Conservation (phyloP, 1,140 invertebrate species). For the Megathymus violae region DNA sequence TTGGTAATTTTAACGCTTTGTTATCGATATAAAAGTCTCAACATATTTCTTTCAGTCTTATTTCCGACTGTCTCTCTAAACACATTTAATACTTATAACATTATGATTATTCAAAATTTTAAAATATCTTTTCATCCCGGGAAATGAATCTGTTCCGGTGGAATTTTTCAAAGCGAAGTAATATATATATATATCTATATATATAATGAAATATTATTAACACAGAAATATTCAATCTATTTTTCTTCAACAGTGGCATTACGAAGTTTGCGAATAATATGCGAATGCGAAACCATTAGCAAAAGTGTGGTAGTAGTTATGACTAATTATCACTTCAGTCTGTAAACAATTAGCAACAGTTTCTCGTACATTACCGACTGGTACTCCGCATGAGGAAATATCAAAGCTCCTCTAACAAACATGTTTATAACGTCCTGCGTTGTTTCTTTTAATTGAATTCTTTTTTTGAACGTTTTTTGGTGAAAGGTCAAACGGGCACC, state of each 20-base stretch:
- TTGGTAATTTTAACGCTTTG: no score
- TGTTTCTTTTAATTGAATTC: background rate
- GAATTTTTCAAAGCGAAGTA: no score
- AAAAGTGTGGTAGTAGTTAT: conserved; percentile 16
- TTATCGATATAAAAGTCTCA: no score
- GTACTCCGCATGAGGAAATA: conserved; percentile 52
- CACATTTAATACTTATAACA: no score
- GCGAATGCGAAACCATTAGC: conserved; percentile 55
- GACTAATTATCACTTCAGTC: conserved; percentile 53
- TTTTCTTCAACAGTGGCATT: background rate
- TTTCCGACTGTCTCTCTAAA: no score
- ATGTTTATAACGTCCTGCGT: background rate
- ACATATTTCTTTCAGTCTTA: no score
- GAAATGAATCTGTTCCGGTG: no score
- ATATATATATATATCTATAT: no score
- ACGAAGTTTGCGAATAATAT: conserved; percentile 25
- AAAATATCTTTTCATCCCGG: no score
- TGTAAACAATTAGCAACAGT: conserved; percentile 51
- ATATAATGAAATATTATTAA: background rate
- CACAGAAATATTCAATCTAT: background rate
- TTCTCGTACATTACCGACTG: conserved; percentile 43
- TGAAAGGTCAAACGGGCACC: no score
- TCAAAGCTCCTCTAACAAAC: conserved; percentile 41
- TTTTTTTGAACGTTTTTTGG: background rate
- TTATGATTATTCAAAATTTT: no score